Evolutionary conservation across 2,888 invertebrate genomes (phyloP), one percentile per base, ranked within the genome.

Genomic region (Junonia oenone): DNA sequence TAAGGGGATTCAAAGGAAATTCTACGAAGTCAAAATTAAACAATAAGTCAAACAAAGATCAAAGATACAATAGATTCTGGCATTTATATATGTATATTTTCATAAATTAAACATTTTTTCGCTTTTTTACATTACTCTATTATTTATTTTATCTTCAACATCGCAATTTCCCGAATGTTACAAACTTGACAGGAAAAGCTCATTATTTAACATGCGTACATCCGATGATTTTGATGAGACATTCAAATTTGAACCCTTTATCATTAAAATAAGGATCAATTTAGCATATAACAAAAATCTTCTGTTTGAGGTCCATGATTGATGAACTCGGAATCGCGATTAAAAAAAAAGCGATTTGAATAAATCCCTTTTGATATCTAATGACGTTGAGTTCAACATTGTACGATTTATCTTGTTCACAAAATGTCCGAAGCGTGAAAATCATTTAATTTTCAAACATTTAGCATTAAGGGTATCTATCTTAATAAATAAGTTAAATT

Each of bases 291-390:
- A 17, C 22, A 15, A 17, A 38, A 19, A 13, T 38, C 31, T 14
- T 22, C 43, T 29, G 31, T 45, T 22, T 53, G 22, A 35, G 43
- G 40, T 17, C 17, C 48, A 55, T 55, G 54, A 55, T 55, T 55
- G 54, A 55, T 55, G 54, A 49, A 31, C 43, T 55, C 22, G 29
- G 53, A 54, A 26, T 38, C 33, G 19, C 49, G 54, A 49, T 55
- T 55, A 55, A 40, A 55, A 55, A 55, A 55, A 55, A 55, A 45
- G 54, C 43, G 40, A 35, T 55, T 45, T 49, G 54, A 55, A 55
- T 55, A 35, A 49, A 55, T 43, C 33, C 48, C 43, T 55, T 49
- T 35, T 19, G 33, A 49, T 3, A 55, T 55, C 49, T 48, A 55
- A 55, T 47, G 53, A 47, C 53, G 45, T 27, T 52, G 26, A 45